phyloP scores from a whole-genome alignment of 2,113 vertebrate genomes.

The Danionella cerebrum region DNA sequence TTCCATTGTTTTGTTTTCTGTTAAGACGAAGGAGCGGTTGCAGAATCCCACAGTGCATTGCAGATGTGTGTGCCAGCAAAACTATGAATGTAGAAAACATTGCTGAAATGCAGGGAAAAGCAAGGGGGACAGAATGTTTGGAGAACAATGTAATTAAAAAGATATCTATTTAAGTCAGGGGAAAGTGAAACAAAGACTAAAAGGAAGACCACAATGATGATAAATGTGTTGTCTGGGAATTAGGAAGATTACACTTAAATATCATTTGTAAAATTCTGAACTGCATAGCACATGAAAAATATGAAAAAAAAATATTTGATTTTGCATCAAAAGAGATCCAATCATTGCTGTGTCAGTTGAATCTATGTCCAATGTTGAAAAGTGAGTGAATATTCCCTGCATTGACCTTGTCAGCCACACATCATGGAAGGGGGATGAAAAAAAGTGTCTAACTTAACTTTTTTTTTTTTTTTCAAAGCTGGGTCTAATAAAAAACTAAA shows the following conservation, averaged over 20 bases:
- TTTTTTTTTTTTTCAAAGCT: no score
- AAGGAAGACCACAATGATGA: neutral
- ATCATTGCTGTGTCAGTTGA: no score
- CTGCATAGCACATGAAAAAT: no score
- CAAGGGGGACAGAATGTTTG: neutral
- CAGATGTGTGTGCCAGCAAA: slow-evolving; percentile 10
- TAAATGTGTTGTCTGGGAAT: slow-evolving; percentile 29
- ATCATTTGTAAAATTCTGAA: no score
- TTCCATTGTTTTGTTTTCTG: slow-evolving; percentile 23
- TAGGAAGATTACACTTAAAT: slow-evolving; percentile 41
- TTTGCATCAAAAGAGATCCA: no score
- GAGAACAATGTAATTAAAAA: neutral
- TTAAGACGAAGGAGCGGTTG: slow-evolving; percentile 15
- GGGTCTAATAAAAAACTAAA: no score
- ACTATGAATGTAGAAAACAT: slow-evolving; percentile 3
- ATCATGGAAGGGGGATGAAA: no score
- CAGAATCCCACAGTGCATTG: slow-evolving; percentile 17
- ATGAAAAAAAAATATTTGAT: no score
- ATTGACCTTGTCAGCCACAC: no score
- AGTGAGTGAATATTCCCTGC: no score
- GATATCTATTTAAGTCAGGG: neutral
- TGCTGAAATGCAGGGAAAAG: slow-evolving; percentile 1
- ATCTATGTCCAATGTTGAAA: no score
- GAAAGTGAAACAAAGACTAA: neutral
- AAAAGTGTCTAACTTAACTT: no score